Conservation (phyloP, 2,888 invertebrate species). For the Sipha maydis region DNA sequence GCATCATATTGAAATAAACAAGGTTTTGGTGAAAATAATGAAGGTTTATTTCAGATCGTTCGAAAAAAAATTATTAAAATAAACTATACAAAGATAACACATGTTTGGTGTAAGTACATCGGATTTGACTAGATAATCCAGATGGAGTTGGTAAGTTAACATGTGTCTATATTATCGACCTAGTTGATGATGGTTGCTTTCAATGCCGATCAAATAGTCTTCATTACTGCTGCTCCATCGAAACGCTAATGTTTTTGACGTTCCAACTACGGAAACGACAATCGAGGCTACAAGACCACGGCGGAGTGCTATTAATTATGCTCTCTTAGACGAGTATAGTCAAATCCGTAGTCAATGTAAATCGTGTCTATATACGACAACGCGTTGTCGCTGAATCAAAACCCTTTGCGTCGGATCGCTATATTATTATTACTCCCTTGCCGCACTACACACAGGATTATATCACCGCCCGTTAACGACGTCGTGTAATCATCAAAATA, state of each 20-base stretch:
- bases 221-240: background rate
- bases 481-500: background rate
- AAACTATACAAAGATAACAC: no score
- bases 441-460: background rate
- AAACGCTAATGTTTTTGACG: background rate
- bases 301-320: background rate
- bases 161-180: background rate
- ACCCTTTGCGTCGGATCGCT: slow-evolving; percentile 3
- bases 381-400: background rate
- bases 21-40: no score
- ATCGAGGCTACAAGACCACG: background rate
- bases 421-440: background rate
- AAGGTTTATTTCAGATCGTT: no score
- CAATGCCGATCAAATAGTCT: background rate
- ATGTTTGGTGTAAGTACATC: no score
- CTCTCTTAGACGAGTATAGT: background rate
- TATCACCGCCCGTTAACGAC: background rate
- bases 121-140: no score
- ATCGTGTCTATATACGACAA: background rate
- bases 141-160: background rate
- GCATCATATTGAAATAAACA: no score
- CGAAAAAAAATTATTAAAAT: no score
- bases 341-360: background rate
- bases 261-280: background rate
- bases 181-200: background rate